Evolutionary conservation across 2,888 invertebrate genomes (phyloP), one percentile per base, ranked within the genome.

Genomic region (Caenorhabditis auriculariae): DNA sequence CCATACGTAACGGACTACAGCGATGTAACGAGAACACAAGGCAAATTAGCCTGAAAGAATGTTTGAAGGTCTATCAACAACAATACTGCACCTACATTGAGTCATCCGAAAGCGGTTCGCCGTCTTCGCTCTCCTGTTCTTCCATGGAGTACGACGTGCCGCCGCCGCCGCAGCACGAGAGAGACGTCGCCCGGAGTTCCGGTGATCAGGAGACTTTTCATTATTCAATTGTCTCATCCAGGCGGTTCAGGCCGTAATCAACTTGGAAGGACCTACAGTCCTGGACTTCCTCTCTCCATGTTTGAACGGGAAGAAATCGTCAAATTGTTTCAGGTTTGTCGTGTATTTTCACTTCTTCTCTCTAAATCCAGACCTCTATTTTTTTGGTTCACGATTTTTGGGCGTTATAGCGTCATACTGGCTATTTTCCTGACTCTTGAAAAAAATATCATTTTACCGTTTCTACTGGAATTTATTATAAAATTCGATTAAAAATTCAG

Each of bases 201-300:
- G 69, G 66, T 66, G 15, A 55, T 32, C 39, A 27, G 43, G 37
- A 37, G 24, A 27, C 35, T 45, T 28, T 37, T 26, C 37, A 46
- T n/a, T 42, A 38, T 49, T 53, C 49, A 23, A 54, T 26, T 59
- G 58, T 58, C 53, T 48, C 48, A 53, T 53, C 43, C 43, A 42
- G 43, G 35, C 37, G 21, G 52, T 67, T 44, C 56, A 72, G 80
- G 80, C 24, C 64, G 77, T 19, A 80, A 80, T 62, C 80, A 80
- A 53, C 72, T 80, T 19, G 80, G 80, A 9, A 59, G 80, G 44
- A 75, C 73, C 15, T 80, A 79, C 56, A 72, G 69, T 9, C 80
- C 80, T 1, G 80, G 80, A 15, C 56, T 80, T 46, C 80, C 80
- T 21, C 60, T 80, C 45, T 76, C 75, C 26, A 75, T 80, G 75